Evolutionary conservation across 2,888 invertebrate genomes (phyloP), one percentile per base, ranked within the genome.

Genomic region (Acanthococcus lagerstroemiae): DNA sequence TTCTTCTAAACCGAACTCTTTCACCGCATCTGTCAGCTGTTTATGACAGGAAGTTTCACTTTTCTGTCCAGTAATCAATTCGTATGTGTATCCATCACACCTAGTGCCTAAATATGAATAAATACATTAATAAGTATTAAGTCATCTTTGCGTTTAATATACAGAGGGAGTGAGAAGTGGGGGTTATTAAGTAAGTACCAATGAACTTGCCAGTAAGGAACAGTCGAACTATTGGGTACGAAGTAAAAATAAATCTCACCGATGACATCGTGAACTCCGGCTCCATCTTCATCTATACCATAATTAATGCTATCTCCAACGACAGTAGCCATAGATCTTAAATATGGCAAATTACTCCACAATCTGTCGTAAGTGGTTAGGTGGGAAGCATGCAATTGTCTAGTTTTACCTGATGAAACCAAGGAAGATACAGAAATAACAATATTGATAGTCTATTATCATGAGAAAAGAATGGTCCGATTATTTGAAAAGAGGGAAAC

Each of bases 11-110:
- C 65, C 65, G 5, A 74, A 73, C 50, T 76, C 75, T 67, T 75
- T 71, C 1, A 77, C 73, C 0, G 79, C 79, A 50, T 76, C 73
- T 0, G 75, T 76, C 48, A 80, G 70, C 44, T 77, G 77, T 55
- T 77, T 77, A 67, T 80, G 80, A 52, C 80, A 80, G 56, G 77
- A 78, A 46, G 74, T 75, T 12, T 73, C 72, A 9, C 77, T 73
- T 19, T 78, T 74, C 30, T 77, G 70, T 0, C 79, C 80, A 2
- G 78, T 79, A 44, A 80, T 78, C 2, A 79, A 70, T 69, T 76
- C 76, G 66, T 78, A 77, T 0, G 79, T 79, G 67, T 79, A 79
- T 70, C 78, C 77, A 70, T 80, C 80, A 69, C 80, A 80, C 4
- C 80, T 73, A 19, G 69, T 80, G 45, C 65, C 65, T 65, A 1